Conservation (phyloP, 2,888 invertebrate species). For the Himalopsyche kuldschensis region DNA sequence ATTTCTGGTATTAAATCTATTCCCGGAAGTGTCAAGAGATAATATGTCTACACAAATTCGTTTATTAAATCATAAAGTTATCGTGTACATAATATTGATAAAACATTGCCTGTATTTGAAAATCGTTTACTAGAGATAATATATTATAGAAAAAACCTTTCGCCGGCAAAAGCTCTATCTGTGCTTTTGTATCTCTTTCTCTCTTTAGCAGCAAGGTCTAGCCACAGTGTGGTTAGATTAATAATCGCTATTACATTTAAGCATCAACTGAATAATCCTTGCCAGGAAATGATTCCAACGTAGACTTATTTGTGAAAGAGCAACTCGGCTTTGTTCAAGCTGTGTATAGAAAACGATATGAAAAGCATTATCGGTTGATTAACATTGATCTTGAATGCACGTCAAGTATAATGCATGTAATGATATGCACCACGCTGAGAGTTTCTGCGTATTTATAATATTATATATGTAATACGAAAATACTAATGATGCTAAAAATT, state of each 20-base stretch:
- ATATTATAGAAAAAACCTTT: too few relatives aligned
- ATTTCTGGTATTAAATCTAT: too few relatives aligned
- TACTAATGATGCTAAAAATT: background rate
- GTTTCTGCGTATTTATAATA: background rate
- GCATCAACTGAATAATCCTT: slow-evolving; percentile 8
- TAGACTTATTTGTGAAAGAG: background rate
- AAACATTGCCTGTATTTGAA: too few relatives aligned
- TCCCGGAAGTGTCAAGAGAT: too few relatives aligned
- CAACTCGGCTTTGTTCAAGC: background rate
- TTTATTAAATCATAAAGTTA: too few relatives aligned
- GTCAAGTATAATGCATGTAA: background rate
- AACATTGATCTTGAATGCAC: background rate
- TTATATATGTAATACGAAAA: background rate
- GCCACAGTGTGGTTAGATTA: slow-evolving; percentile 30
- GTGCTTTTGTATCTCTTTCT: background rate
- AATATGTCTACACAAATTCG: too few relatives aligned
- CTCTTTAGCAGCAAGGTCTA: background rate
- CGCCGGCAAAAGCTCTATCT: background rate
- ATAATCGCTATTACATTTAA: slow-evolving; percentile 21
- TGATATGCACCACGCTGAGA: background rate
- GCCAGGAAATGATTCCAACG: background rate
- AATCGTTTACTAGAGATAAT: too few relatives aligned
- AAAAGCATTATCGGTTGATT: background rate
- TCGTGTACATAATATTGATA: too few relatives aligned
- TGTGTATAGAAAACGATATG: background rate